These are phyloP conservation scores for Xestia sexstrigata DNA, from an alignment of 2,888 invertebrate genomes.

Conservation along the genomic window DNA sequence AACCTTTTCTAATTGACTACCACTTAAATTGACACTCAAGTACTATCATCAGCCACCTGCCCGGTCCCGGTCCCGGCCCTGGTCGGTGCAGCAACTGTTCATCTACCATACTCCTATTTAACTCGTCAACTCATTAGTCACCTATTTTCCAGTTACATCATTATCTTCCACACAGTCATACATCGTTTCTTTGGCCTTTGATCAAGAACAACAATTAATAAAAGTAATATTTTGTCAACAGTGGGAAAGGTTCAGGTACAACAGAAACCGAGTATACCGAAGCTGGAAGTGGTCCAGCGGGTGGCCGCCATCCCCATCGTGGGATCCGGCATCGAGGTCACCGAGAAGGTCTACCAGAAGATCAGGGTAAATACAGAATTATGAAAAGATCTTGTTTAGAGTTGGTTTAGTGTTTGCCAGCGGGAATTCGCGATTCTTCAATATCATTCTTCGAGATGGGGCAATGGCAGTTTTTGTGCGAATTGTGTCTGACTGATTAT, in stretches of 20 bases:
- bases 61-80: too few relatives aligned
- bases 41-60: not conserved
- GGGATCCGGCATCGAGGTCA: slow-evolving; percentile 94
- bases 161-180: not conserved
- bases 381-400: too few relatives aligned
- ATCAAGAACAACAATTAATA: not conserved
- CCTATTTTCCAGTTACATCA: not conserved
- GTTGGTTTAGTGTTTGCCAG: too few relatives aligned
- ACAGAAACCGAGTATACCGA: slow-evolving; percentile 81
- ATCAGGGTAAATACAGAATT: slow-evolving; percentile 92
- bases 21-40: not conserved
- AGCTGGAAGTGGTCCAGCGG: slow-evolving; percentile 93
- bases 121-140: not conserved
- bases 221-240: slow-evolving; percentile 61
- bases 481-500: not conserved
- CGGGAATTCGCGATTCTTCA: too few relatives aligned
- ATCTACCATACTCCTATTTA: not conserved
- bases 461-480: too few relatives aligned
- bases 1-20: not conserved
- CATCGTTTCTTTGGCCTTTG: not conserved
- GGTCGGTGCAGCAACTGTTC: not conserved
- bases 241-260: slow-evolving; percentile 79
- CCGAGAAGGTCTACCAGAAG: slow-evolving; percentile 93
- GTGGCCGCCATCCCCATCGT: slow-evolving; percentile 95
- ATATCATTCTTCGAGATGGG: too few relatives aligned